phyloP scores from a whole-genome alignment of 2,888 invertebrate genomes.

The Pelosia muscerda region DNA sequence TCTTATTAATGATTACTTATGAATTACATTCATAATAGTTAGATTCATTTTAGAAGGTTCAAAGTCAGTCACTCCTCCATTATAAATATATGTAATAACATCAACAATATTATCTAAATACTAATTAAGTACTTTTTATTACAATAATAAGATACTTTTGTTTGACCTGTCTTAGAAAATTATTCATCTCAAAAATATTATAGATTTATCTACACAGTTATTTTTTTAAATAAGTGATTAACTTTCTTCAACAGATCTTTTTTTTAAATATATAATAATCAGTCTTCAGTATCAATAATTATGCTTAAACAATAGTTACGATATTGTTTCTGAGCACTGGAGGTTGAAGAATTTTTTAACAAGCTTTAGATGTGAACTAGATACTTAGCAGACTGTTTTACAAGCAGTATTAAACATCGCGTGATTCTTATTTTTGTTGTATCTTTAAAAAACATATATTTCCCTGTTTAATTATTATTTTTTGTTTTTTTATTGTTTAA shows the following conservation, averaged over 20 bases:
- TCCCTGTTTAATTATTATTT: no score
- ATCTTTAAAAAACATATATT: neutral
- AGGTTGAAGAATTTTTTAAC: constrained; percentile 15
- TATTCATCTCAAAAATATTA: neutral
- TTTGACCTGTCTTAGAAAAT: neutral
- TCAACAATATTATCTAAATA: constrained; percentile 5
- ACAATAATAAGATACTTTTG: neutral
- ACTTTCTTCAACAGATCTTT: constrained; percentile 1
- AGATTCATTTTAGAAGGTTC: neutral
- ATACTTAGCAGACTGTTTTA: neutral
- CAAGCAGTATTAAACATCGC: no score
- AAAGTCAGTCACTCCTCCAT: neutral
- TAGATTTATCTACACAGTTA: neutral
- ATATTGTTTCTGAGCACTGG: constrained; percentile 30
- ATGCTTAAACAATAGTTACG: constrained; percentile 33
- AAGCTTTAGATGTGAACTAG: neutral
- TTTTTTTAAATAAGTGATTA: constrained; percentile 5
- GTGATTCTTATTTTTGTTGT: constrained; percentile 1
- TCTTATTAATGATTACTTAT: neutral
- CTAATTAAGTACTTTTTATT: neutral
- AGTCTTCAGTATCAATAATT: constrained; percentile 39
- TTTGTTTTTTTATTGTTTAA: no score
- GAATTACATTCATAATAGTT: constrained; percentile 1
- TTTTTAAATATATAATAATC: constrained; percentile 20
- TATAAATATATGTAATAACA: neutral